Evolutionary conservation across 2,797 vertebrate species (phyloP).

Genomic region (Cichlasoma orientale): DNA sequence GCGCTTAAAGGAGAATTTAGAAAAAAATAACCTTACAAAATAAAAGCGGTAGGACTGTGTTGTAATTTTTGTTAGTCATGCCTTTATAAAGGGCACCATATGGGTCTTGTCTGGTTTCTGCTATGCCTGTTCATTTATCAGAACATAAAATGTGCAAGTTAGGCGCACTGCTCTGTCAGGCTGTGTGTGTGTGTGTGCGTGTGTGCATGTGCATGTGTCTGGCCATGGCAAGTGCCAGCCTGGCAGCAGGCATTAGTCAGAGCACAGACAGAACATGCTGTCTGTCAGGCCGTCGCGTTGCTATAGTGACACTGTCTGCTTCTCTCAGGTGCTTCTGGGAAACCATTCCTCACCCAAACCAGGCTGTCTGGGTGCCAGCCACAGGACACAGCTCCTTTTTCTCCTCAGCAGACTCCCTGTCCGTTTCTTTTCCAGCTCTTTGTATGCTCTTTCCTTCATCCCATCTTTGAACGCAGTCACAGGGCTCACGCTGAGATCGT

Average conservation of each 20-base stretch:
- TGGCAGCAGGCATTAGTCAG: constrained; percentile 82
- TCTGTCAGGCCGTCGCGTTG: constrained; percentile 76
- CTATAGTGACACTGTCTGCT: constrained; percentile 76
- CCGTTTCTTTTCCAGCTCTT: constrained; percentile 32
- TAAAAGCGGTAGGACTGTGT: neutral
- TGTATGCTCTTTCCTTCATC: constrained; percentile 35
- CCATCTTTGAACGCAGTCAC: constrained; percentile 48
- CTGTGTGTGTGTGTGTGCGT: constrained; percentile 16
- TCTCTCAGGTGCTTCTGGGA: constrained; percentile 79
- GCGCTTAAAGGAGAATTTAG: neutral
- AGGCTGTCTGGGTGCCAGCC: constrained; percentile 67
- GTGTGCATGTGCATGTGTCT: neutral
- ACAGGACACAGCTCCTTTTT: constrained; percentile 52
- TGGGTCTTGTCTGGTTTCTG: constrained; percentile 47
- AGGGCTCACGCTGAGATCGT: constrained; percentile 21
- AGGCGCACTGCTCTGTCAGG: constrained; percentile 41
- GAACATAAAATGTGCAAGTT: constrained; percentile 43
- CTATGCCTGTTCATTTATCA: constrained; percentile 42
- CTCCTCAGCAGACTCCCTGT: constrained; percentile 31
- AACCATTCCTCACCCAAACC: constrained; percentile 74
- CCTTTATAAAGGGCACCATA: constrained; percentile 29
- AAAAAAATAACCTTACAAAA: neutral
- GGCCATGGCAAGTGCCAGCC: constrained; percentile 72
- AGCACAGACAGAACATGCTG: constrained; percentile 79
- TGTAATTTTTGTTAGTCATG: constrained; percentile 14